These are phyloP conservation scores for Hipparchia sbordonii DNA, from an alignment of 2,888 invertebrate genomes.

Conservation along the genomic window DNA sequence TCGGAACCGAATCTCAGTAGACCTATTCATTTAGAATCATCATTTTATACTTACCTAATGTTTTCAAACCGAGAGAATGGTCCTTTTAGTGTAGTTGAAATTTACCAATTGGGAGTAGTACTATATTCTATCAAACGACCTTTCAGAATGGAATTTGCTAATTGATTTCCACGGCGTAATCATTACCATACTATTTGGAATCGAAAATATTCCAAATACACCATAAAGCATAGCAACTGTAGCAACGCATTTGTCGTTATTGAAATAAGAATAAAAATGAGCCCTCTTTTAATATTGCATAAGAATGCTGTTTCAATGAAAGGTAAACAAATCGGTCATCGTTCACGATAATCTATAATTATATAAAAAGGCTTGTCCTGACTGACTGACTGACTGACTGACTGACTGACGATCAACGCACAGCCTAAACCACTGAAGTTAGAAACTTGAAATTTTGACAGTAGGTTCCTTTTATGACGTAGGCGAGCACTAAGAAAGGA, in stretches of 20 bases:
- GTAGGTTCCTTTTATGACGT: no score
- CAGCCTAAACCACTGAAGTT: no score
- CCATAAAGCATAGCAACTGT: conserved; percentile 23
- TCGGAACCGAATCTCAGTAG: no score
- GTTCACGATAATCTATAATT: conserved; percentile 34
- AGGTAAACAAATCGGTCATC: conserved; percentile 23
- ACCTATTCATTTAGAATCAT: not conserved
- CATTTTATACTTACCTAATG: not conserved
- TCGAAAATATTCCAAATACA: conserved; percentile 16
- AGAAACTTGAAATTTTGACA: no score
- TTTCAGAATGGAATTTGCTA: not conserved
- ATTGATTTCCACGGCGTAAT: not conserved
- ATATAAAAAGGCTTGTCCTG: no score
- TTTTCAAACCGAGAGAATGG: not conserved
- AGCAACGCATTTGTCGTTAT: conserved; percentile 16
- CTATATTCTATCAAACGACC: not conserved
- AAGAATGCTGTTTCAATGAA: conserved; percentile 20
- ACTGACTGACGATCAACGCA: no score
- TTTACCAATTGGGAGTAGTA: not conserved
- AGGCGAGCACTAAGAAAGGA: no score
- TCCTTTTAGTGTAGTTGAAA: not conserved
- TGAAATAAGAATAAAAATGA: conserved; percentile 9
- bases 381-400: no score
- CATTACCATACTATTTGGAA: conserved; percentile 9
- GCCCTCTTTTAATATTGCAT: conserved; percentile 6